Percentiles rank a stretch among this genome's conserved stretches.
phyloP scores from a whole-genome alignment of 2,113 vertebrate genomes.

The Esox niger region DNA sequence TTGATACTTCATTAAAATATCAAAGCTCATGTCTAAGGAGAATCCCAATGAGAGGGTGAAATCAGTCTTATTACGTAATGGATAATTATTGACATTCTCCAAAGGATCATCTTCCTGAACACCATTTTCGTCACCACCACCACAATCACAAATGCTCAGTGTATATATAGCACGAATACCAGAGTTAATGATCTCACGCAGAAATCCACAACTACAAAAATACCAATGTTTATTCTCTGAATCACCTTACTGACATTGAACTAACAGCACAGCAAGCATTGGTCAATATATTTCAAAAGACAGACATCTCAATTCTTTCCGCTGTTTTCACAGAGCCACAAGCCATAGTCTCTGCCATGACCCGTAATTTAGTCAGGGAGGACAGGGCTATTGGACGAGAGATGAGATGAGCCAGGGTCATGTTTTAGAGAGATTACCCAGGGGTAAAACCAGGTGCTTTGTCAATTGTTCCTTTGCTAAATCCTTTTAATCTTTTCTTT shows the following conservation, averaged over 20 bases:
- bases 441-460: slow-evolving; percentile 61
- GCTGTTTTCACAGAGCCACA: not conserved
- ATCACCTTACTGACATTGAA: too few species aligned
- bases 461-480: slow-evolving; percentile 55
- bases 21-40: too few species aligned
- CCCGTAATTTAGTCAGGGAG: slow-evolving; percentile 25
- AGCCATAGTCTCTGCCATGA: slow-evolving; percentile 27
- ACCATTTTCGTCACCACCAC: slow-evolving; percentile 9
- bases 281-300: too few species aligned
- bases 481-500: slow-evolving; percentile 57
- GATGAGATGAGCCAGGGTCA: slow-evolving; percentile 36
- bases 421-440: slow-evolving; percentile 60
- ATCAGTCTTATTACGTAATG: too few species aligned
- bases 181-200: too few species aligned
- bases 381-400: slow-evolving; percentile 35
- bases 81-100: not conserved
- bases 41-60: not conserved
- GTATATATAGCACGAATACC: too few species aligned
- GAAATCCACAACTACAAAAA: too few species aligned
- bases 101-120: not conserved
- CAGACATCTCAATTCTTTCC: too few species aligned
- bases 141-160: not conserved
- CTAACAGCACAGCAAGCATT: too few species aligned
- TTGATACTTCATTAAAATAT: not conserved
- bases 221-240: too few species aligned